A percentile compares a stretch with the other conserved stretches of the same genome.
Conservation (phyloP, 2,113 vertebrate species). For the Crotalus horridus region DNA sequence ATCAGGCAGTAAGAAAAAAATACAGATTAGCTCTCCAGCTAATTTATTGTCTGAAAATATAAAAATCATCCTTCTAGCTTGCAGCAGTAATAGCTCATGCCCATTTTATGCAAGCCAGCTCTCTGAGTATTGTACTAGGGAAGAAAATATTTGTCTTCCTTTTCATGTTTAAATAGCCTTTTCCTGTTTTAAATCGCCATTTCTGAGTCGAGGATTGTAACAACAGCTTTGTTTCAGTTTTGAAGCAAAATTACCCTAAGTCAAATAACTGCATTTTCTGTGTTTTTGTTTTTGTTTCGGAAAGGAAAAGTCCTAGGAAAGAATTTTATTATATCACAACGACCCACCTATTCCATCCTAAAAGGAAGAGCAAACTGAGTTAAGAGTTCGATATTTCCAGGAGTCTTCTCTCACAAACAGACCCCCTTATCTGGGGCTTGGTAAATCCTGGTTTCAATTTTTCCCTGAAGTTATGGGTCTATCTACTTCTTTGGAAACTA, state of each 20-base stretch:
- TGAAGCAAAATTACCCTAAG: neutral
- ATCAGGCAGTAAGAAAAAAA: neutral
- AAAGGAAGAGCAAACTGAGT: neutral
- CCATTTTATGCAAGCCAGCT: conserved; percentile 8
- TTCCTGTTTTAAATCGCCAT: no score
- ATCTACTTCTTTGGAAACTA: neutral
- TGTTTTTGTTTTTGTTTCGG: neutral
- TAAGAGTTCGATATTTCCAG: neutral
- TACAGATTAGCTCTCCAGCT: conserved; percentile 25
- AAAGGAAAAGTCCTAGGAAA: neutral
- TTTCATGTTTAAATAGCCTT: conserved; percentile 5
- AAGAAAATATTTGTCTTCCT: conserved; percentile 19
- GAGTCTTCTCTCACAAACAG: neutral
- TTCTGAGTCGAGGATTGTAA: neutral
- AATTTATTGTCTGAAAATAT: conserved; percentile 28
- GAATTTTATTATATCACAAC: neutral
- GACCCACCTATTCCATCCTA: neutral
- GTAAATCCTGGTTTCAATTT: neutral
- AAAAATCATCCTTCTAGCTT: conserved; percentile 21
- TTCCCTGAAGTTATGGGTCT: neutral
- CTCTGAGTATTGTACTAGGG: neutral
- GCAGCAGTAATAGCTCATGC: conserved; percentile 10
- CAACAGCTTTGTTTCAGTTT: neutral
- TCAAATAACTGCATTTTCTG: neutral
- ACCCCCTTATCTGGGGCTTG: neutral